These are phyloP conservation scores for Noctilio leporinus DNA, from an alignment of 2,113 vertebrate species.

Conservation along the genomic window DNA sequence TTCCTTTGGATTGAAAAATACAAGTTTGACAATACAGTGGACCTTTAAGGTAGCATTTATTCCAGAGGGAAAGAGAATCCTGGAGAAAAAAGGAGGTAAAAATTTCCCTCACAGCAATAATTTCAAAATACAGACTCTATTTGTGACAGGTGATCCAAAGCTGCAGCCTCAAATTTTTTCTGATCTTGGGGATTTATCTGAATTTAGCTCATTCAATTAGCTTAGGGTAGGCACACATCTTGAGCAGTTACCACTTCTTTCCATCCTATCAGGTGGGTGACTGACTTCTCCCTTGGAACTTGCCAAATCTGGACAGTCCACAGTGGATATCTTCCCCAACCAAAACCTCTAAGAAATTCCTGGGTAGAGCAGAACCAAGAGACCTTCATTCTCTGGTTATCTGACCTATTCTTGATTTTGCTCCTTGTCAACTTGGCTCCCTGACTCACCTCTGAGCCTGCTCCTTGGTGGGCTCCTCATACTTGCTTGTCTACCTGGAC, in stretches of 20 bases:
- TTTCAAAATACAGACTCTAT: background rate
- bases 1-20: background rate
- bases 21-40: background rate
- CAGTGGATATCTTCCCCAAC: background rate
- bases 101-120: background rate
- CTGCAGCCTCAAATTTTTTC: background rate
- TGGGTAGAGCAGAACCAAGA: background rate
- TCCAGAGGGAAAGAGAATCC: background rate
- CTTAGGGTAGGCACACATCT: background rate
- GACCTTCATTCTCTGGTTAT: background rate
- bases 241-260: background rate
- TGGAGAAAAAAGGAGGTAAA: background rate
- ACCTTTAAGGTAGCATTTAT: background rate
- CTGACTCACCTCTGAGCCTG: background rate
- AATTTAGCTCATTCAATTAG: background rate
- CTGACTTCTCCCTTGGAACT: background rate
- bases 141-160: background rate
- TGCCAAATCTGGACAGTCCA: background rate
- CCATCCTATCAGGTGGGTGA: background rate
- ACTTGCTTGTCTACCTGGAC: background rate
- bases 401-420: background rate
- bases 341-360: background rate
- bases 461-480: background rate
- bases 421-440: background rate
- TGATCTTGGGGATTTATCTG: background rate